These are phyloP conservation scores for Sinocyclocheilus grahami DNA, from an alignment of 2,113 vertebrate species.

Conservation along the genomic window DNA sequence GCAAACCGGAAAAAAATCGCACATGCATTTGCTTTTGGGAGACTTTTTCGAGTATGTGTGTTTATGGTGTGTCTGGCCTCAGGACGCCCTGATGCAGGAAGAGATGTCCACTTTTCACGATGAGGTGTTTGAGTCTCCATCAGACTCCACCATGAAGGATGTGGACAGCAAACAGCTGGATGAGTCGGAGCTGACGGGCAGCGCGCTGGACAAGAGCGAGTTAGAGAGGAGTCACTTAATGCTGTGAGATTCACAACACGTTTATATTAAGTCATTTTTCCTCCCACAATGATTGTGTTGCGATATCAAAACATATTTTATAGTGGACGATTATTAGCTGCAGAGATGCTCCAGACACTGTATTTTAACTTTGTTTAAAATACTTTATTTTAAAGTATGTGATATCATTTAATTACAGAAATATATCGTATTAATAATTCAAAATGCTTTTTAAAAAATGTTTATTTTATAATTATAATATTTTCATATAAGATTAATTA, in stretches of 20 bases:
- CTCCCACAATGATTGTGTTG: background rate
- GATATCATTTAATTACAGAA: background rate
- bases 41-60: background rate
- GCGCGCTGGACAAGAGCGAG: constrained; percentile 89
- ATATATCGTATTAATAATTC: too few species aligned
- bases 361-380: background rate
- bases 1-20: background rate
- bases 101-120: constrained; percentile 91
- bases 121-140: constrained; percentile 92
- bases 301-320: background rate
- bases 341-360: background rate
- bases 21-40: background rate
- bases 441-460: too few species aligned
- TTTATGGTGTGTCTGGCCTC: constrained; percentile 38
- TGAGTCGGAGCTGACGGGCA: constrained; percentile 87
- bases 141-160: constrained; percentile 88
- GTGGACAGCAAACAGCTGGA: constrained; percentile 79
- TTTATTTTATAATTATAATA: too few species aligned
- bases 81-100: constrained; percentile 92
- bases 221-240: constrained; percentile 94
- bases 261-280: background rate
- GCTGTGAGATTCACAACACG: constrained; percentile 81
- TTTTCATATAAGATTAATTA: too few species aligned
- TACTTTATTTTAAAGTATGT: background rate
- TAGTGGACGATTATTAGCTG: background rate